phyloP scores from a whole-genome alignment of 2,888 invertebrate genomes.

The Drosophila dives region DNA sequence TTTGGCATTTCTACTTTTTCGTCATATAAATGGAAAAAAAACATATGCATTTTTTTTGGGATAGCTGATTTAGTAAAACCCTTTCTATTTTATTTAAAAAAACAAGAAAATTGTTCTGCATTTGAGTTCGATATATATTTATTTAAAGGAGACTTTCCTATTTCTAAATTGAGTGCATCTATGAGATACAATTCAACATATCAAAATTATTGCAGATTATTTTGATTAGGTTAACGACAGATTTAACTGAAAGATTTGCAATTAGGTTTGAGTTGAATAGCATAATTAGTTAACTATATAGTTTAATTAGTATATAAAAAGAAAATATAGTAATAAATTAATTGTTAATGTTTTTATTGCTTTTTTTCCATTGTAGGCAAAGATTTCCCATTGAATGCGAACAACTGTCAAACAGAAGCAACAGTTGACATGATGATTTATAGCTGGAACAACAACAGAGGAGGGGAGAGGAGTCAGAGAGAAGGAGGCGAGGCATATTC shows the following conservation, averaged over 20 bases:
- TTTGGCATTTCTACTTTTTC: too few relatives aligned
- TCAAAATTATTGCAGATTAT: not conserved
- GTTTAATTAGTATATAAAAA: not conserved
- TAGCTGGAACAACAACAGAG: conserved; percentile 47
- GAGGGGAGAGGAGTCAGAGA: not conserved
- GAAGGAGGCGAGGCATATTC: conserved; percentile 22
- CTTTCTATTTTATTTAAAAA: too few relatives aligned
- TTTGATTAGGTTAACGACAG: not conserved
- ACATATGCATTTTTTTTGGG: too few relatives aligned
- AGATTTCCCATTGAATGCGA: conserved; percentile 1
- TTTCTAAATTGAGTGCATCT: too few relatives aligned
- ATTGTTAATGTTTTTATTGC: not conserved
- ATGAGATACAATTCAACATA: too few relatives aligned
- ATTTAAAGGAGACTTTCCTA: too few relatives aligned
- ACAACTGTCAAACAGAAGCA: conserved; percentile 33
- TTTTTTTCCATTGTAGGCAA: conserved; percentile 37
- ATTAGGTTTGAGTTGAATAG: not conserved
- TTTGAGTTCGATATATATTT: too few relatives aligned
- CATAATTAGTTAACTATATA: not conserved
- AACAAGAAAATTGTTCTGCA: too few relatives aligned
- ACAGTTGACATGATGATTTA: conserved; percentile 74
- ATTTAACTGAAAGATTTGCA: not conserved
- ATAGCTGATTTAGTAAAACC: too few relatives aligned
- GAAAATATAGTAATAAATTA: not conserved
- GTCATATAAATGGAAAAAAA: not conserved